These are phyloP conservation scores for Mionectes macconnelli DNA, from an alignment of 2,113 vertebrate genomes.

Conservation along the genomic window DNA sequence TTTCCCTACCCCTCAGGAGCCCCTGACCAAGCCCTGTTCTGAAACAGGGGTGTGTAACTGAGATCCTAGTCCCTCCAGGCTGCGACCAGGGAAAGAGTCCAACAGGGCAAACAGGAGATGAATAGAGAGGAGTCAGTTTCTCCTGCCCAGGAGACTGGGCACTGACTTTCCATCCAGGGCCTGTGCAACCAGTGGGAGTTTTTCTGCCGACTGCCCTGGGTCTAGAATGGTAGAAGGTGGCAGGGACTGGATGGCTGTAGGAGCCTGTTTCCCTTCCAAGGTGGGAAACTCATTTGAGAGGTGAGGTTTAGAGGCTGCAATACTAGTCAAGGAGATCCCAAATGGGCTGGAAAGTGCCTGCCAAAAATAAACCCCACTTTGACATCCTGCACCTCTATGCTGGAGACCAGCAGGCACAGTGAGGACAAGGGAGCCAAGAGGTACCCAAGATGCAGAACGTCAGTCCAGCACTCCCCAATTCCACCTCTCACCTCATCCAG, in stretches of 20 bases:
- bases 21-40: background rate
- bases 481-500: background rate
- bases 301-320: background rate
- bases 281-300: background rate
- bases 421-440: background rate
- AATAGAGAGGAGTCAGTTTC: background rate
- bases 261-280: background rate
- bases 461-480: background rate
- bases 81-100: background rate
- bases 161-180: background rate
- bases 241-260: background rate
- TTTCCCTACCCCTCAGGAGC: rapidly evolving
- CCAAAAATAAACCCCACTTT: background rate
- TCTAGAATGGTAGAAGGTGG: background rate
- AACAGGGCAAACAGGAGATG: background rate
- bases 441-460: rapidly evolving
- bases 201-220: background rate
- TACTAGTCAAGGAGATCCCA: background rate
- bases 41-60: background rate
- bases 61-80: background rate
- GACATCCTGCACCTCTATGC: background rate
- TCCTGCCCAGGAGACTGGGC: background rate
- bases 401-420: background rate
- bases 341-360: background rate
- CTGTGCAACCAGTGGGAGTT: background rate